Evolutionary conservation across 2,888 invertebrate species (phyloP).

Genomic region (Hypomecis atomaria): DNA sequence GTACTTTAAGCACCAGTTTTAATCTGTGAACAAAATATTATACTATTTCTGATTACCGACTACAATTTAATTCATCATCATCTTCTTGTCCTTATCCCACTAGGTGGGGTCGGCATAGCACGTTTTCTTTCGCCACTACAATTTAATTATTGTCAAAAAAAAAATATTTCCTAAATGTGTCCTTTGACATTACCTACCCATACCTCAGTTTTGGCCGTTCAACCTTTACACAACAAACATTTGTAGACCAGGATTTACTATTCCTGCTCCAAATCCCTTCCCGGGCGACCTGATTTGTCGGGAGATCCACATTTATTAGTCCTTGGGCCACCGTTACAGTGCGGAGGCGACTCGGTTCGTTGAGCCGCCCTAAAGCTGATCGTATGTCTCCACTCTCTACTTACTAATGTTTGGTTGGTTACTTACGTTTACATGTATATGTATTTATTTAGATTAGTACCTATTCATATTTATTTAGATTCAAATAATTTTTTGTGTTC

Average conservation of each 20-base stretch:
- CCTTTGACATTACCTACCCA: neutral
- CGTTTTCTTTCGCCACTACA: too few species aligned
- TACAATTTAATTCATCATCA: too few species aligned
- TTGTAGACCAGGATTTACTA: slow-evolving; percentile 21
- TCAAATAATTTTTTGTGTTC: too few species aligned
- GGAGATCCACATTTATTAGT: slow-evolving; percentile 28
- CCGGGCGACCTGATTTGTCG: slow-evolving; percentile 26
- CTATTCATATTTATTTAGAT: too few species aligned
- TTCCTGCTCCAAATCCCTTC: slow-evolving; percentile 15
- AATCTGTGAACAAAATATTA: too few species aligned
- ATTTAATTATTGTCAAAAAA: too few species aligned
- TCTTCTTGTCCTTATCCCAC: too few species aligned
- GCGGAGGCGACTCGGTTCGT: slow-evolving; percentile 18
- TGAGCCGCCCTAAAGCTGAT: slow-evolving; percentile 9
- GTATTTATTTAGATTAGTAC: neutral
- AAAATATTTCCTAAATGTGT: neutral
- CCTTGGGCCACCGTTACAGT: slow-evolving; percentile 20
- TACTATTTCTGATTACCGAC: too few species aligned
- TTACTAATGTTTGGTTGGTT: neutral
- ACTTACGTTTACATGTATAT: neutral
- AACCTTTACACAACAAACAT: slow-evolving; percentile 18
- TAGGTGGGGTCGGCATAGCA: too few species aligned
- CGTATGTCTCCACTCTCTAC: neutral
- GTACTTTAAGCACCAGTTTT: too few species aligned
- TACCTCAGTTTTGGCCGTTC: slow-evolving; percentile 1